Conservation (phyloP, 2,113 vertebrate genomes). For the Cervus canadensis region DNA sequence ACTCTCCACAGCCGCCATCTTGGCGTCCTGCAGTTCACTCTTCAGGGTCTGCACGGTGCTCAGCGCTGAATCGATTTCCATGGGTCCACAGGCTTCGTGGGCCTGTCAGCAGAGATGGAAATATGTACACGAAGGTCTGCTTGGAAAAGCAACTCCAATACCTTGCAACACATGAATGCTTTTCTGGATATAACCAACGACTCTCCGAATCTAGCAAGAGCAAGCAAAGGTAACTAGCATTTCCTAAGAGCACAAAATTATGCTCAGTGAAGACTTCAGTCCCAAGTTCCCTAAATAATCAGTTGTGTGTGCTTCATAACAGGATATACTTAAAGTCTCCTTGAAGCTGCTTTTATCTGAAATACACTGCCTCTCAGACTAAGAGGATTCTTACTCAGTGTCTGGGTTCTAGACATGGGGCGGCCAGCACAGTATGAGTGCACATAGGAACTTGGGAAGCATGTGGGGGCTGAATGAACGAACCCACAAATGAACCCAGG, state of each 20-base stretch:
- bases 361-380: not conserved
- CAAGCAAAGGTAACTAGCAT: not conserved
- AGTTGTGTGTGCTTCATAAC: not conserved
- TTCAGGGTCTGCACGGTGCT: constrained; percentile 94
- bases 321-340: not conserved
- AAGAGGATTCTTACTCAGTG: not conserved
- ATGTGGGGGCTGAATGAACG: not conserved
- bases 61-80: constrained; percentile 98
- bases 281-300: not conserved
- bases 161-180: not conserved
- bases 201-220: not conserved
- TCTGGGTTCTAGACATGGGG: not conserved
- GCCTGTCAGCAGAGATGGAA: constrained; percentile 80
- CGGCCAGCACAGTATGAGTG: fast-evolving
- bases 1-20: constrained; percentile 91
- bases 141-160: not conserved
- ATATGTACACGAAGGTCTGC: not conserved
- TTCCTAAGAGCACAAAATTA: not conserved
- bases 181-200: not conserved
- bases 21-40: constrained; percentile 95
- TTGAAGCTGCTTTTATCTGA: not conserved
- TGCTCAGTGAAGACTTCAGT: not conserved
- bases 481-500: not conserved
- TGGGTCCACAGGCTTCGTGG: constrained; percentile 96
- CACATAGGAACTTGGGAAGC: not conserved